Base-by-base conservation (phyloP, 1,140 invertebrate species). In the Dreissena polymorpha region DNA sequence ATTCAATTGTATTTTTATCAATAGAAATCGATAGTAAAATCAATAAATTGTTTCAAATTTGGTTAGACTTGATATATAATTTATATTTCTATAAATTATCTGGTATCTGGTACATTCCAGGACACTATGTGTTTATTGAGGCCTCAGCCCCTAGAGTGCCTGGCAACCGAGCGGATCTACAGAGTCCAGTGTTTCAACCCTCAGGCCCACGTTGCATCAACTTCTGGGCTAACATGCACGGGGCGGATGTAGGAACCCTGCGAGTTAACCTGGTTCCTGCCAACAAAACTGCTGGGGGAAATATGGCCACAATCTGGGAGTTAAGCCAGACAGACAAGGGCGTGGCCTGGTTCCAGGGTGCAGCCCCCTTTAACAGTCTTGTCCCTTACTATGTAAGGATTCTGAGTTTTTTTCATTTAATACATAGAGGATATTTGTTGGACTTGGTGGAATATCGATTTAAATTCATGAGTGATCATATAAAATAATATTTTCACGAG, bases 211-310 rank as follows among this genome's bases (percentile, higher is more conserved):
- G 70, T 49, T 90, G 89, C 79, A 50, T 91, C 0, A 88, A 86
- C 14, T 96, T 97, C 90, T 97, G 94, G 88, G 88, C 89, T 81
- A 87, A 88, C 83, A 92, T 92, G 91, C 89, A 91, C 79, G 92
- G 92, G 3, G 27, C 51, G 12, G 75, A 86, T 14, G 89, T 90
- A 25, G 91, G 90, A 12, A 85, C 68, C 13, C 89, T 92, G 39
- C 85, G 91, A 89, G 89, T 93, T 14, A 88, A 84, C 39, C 63
- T 88, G 10, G 71, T 83, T 18, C 84, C 81, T 10, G 81, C 81
- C 18, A 88, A 86, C 76, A 85, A 69, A 23, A 74, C 50, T 2
- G 84, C 74, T 50, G 67, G 53, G 12, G 51, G 60, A 6, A 57
- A 60, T 39, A 53, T 23, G 10, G 65, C 71, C 21, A 86, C 80